These are phyloP conservation scores for Dromiciops gliroides DNA, from an alignment of 2,113 vertebrate species.

Conservation along the genomic window DNA sequence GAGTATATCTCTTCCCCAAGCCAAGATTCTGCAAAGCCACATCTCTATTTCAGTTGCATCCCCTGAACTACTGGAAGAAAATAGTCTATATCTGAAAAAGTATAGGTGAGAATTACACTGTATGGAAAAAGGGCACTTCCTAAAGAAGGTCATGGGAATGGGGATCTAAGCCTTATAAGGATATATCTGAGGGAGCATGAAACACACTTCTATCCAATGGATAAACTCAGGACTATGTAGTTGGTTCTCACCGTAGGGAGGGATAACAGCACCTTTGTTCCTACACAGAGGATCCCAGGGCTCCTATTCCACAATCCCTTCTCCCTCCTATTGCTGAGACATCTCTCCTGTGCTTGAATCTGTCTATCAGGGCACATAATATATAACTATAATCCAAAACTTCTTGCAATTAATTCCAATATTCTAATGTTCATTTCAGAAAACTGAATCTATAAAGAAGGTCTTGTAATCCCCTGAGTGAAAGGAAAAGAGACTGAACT, in stretches of 20 bases:
- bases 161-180: neutral
- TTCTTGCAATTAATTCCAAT: conserved; percentile 22
- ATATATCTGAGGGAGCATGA: conserved; percentile 23
- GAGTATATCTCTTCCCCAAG: neutral
- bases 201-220: conserved; percentile 16
- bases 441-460: conserved; percentile 11
- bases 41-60: neutral
- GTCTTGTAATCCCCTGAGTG: conserved; percentile 39
- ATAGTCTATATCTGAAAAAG: conserved; percentile 2
- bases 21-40: neutral
- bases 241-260: conserved; percentile 20
- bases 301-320: neutral
- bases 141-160: neutral
- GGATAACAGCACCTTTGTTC: neutral
- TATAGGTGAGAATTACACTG: neutral
- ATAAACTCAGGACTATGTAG: neutral
- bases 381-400: neutral
- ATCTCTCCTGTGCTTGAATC: neutral
- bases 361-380: neutral
- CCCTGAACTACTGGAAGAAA: neutral
- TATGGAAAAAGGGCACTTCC: neutral
- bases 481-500: conserved; percentile 36
- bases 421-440: neutral
- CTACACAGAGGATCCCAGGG: neutral
- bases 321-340: neutral